Base-by-base conservation (phyloP, 2,113 vertebrate species). In the Fregata magnificens region DNA sequence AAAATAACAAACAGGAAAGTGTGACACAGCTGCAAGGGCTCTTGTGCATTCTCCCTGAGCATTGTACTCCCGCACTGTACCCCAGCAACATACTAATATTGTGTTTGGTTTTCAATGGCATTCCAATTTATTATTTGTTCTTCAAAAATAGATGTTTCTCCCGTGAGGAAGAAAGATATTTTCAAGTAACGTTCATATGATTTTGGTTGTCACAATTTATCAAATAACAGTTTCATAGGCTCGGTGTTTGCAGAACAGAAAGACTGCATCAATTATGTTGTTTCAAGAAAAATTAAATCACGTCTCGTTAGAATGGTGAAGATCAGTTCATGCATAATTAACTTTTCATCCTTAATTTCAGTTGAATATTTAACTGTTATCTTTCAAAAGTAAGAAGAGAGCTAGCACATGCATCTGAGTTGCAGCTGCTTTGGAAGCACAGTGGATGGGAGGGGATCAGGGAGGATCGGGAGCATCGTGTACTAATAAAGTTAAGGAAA, bases 1-100 rank as follows among this genome's bases (percentile, higher is more conserved):
- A 99, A 99, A 99, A 99, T 99, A 99, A 92, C 93, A 81, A 70
- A 49, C 97, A 97, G 98, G 98, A 98, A 98, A 98, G 95, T 95
- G 77, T 97, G 92, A 78, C 93, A 94, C 97, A 98, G 98, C 95
- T 98, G 98, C 93, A 85, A 92, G 79, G 70, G 65, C 90, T 97
- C 93, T 95, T 88, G 85, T 56, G 67, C 91, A 95, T 98, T 98
- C 97, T 97, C 85, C 74, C 77, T 52, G 59, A 94, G 97, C 93
- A 98, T 98, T 98, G 98, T 98, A 95, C n/a, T n/a, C n/a, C n/a
- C n/a, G n/a, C n/a, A n/a, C n/a, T n/a, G n/a, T n/a, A n/a, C n/a
- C 82, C 82, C 92, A 97, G 95, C 93, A 97, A 95, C 97, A 97
- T 97, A 94, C 97, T 98, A 98, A 98, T 98, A 98, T 98, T 98